A percentile compares a stretch with the other conserved stretches of the same genome.
Conservation (phyloP, 2,888 invertebrate genomes). For the Octonoba sinensis region DNA sequence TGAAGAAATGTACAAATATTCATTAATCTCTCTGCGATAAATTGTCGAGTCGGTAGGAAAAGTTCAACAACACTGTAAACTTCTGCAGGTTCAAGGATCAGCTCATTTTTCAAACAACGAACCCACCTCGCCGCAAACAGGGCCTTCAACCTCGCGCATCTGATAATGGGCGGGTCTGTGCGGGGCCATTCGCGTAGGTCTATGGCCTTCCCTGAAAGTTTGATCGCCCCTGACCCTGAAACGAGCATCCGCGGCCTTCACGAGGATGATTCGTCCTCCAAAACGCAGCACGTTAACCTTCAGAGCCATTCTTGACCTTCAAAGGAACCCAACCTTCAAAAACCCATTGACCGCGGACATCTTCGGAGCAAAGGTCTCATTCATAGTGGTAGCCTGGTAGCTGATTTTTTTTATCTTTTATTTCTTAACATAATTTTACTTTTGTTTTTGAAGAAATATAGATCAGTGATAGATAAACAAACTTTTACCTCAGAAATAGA, state of each 20-base stretch:
- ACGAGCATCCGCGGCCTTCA: not conserved
- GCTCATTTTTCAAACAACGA: not conserved
- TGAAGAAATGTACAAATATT: too few relatives aligned
- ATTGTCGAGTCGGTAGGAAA: too few relatives aligned
- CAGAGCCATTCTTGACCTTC: slow-evolving; percentile 12
- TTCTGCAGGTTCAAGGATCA: not conserved
- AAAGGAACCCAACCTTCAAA: slow-evolving; percentile 7
- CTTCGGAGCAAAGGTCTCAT: slow-evolving; percentile 4
- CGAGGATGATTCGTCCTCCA: not conserved
- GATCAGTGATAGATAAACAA: not conserved
- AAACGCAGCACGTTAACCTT: slow-evolving; percentile 11
- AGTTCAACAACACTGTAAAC: not conserved
- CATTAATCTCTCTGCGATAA: too few relatives aligned
- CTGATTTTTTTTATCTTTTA: not conserved
- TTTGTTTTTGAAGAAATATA: not conserved
- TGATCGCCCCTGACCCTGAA: not conserved
- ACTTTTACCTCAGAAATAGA: too few relatives aligned
- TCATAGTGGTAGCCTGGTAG: not conserved
- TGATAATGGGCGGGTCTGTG: too few relatives aligned
- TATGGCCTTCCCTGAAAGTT: not conserved
- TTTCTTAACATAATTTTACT: not conserved
- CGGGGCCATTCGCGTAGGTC: not conserved
- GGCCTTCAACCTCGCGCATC: too few relatives aligned
- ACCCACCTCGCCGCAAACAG: too few relatives aligned
- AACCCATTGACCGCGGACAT: not conserved